phyloP scores from a whole-genome alignment of 2,888 invertebrate genomes.

The Bimastos eiseni region DNA sequence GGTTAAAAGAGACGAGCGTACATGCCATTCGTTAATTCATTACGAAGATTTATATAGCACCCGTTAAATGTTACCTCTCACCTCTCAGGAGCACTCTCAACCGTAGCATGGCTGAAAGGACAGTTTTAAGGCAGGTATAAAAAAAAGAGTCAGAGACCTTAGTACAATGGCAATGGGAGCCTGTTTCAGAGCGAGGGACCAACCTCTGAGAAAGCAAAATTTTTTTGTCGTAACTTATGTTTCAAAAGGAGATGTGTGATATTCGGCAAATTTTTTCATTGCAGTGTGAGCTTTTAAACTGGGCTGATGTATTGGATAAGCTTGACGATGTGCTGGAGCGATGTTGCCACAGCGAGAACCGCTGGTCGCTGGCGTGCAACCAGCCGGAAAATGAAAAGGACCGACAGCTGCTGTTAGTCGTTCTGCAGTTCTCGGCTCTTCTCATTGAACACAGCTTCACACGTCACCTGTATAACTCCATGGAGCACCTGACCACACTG shows the following conservation, averaged over 20 bases:
- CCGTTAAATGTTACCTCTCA: too few relatives aligned
- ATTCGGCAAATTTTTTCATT: background rate
- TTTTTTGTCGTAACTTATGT: too few relatives aligned
- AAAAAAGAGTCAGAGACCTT: too few relatives aligned
- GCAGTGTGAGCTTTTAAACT: constrained; percentile 79
- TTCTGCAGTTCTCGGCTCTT: constrained; percentile 79
- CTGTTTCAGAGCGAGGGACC: too few relatives aligned
- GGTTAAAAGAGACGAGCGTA: background rate
- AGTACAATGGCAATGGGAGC: too few relatives aligned
- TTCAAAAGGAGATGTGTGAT: constrained; percentile 13
- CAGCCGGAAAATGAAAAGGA: constrained; percentile 67
- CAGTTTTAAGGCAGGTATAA: too few relatives aligned
- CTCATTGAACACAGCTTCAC: constrained; percentile 86
- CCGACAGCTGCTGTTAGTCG: constrained; percentile 73
- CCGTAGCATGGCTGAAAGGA: too few relatives aligned
- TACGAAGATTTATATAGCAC: too few relatives aligned
- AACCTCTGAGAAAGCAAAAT: too few relatives aligned
- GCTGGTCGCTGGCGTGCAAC: constrained; percentile 78
- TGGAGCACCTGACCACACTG: constrained; percentile 79
- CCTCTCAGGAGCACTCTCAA: too few relatives aligned
- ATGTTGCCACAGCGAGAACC: constrained; percentile 70
- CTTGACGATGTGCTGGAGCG: constrained; percentile 72
- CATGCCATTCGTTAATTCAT: background rate
- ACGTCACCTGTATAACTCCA: constrained; percentile 81
- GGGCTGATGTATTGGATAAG: constrained; percentile 80